Percentiles rank a stretch among this genome's conserved stretches.
Conservation (phyloP, 2,113 vertebrate species). For the Hydrochoerus hydrochaeris region DNA sequence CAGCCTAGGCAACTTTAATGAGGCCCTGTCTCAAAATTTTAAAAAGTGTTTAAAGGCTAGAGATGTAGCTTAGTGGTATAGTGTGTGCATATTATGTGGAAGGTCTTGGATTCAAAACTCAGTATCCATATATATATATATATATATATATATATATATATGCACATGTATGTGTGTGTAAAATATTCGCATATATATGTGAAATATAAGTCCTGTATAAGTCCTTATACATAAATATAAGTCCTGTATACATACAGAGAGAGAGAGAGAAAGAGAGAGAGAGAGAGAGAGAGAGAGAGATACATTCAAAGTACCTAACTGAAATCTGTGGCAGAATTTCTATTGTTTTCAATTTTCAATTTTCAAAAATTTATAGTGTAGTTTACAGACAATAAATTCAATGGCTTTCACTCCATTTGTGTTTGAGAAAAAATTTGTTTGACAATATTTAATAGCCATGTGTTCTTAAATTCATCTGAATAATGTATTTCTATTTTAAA, state of each 20-base stretch:
- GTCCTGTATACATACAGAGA: too few relatives aligned
- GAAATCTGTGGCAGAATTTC: neutral
- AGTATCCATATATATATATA: neutral
- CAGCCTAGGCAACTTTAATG: neutral
- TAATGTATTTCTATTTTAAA: slow-evolving; percentile 42
- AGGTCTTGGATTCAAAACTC: neutral
- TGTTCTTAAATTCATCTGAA: slow-evolving; percentile 18
- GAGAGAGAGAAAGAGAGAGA: too few relatives aligned
- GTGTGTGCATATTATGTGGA: neutral
- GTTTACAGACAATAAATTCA: slow-evolving; percentile 82
- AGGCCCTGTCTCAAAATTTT: neutral
- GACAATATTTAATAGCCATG: slow-evolving; percentile 35
- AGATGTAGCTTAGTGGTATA: neutral
- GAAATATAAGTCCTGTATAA: too few relatives aligned
- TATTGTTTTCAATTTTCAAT: slow-evolving; percentile 71
- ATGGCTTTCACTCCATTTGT: slow-evolving; percentile 83
- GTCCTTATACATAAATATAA: too few relatives aligned
- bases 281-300: too few relatives aligned
- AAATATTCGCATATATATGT: neutral
- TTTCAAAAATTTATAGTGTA: slow-evolving; percentile 80
- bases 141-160: neutral
- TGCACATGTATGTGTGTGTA: neutral
- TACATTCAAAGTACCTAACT: neutral
- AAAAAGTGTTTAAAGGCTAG: neutral
- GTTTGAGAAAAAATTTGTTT: slow-evolving; percentile 65